These are phyloP conservation scores for Cetoscarus ocellatus DNA, from an alignment of 2,797 vertebrate genomes.

Conservation along the genomic window DNA sequence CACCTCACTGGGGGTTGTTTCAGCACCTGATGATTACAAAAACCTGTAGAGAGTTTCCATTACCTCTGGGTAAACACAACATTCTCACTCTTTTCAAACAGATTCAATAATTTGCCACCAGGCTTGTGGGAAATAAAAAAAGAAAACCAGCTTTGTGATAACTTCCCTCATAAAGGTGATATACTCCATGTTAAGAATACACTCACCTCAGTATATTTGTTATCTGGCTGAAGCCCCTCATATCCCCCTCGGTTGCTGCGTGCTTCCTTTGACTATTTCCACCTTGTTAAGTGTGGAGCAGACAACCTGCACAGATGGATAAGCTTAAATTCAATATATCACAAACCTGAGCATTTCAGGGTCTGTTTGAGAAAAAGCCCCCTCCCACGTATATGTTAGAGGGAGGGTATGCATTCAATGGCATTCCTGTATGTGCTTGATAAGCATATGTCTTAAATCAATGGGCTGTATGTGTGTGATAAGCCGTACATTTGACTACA, in stretches of 20 bases:
- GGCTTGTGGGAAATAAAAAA: conserved; percentile 20
- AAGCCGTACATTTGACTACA: conserved; percentile 70
- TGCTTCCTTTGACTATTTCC: conserved; percentile 59
- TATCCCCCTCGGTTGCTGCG: conserved; percentile 33
- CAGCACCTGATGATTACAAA: conserved; percentile 43
- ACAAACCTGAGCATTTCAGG: conserved; percentile 55
- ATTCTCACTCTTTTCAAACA: conserved; percentile 17
- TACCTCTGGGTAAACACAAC: conserved; percentile 38
- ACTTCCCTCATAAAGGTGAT: conserved; percentile 55
- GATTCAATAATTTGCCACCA: conserved; percentile 44
- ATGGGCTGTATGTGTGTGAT: conserved; percentile 69
- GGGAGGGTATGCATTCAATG: conserved; percentile 62
- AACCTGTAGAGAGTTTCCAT: conserved; percentile 33
- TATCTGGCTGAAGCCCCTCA: conserved; percentile 58
- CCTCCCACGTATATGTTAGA: conserved; percentile 37
- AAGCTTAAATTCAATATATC: conserved; percentile 64
- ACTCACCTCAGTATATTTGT: conserved; percentile 47
- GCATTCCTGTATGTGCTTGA: conserved; percentile 65
- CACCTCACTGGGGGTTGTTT: conserved; percentile 46
- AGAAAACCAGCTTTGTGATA: conserved; percentile 27
- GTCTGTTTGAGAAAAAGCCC: conserved; percentile 56
- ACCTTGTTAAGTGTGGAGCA: conserved; percentile 61
- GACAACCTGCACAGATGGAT: conserved; percentile 64
- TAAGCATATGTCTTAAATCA: conserved; percentile 75
- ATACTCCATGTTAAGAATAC: conserved; percentile 32